Base-by-base conservation (phyloP, 2,888 invertebrate species). In the Physocephala rufipes region DNA sequence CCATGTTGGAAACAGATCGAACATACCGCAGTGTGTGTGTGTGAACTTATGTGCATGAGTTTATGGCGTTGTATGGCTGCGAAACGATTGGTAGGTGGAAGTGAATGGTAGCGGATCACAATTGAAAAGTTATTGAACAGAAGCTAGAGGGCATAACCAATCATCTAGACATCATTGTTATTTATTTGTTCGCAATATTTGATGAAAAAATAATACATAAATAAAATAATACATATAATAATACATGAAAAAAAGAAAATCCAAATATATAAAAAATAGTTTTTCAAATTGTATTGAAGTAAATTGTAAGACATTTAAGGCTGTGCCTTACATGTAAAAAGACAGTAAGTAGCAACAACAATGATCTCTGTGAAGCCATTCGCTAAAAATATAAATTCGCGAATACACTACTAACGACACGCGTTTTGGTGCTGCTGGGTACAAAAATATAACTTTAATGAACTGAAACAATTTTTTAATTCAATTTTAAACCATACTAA, bases 391-490 rank as follows among this genome's bases (percentile, higher is more conserved):
- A 36, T 36, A 36, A 36, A 36, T 7, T 36, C 36, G 36, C 36
- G 5, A 36, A 9, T 36, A 36, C 4, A 36, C 36, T 4, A 9
- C 9, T 36, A 36, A 4, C 36, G 24, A 12, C 51, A 1, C 16
- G 5, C 7, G 47, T 9, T 43, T n/a, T n/a, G n/a, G n/a, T 28
- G 26, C 28, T 24, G 15, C 13, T 21, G 16, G 26, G 64, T n/a
- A 15, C 24, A 45, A 21, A n/a, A 36, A 65, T 58, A 55, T 24
- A 45, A 26, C 9, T 67, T 67, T 15, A 28, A 12, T 16, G 55
- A 64, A 64, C 36, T 67, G 28, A 26, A n/a, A 67, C 67, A 71
- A 53, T 71, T 71, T 71, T 71, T 67, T 62, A 51, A 71, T 71
- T 71, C 67, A 62, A 67, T 67, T 30, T 65, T 12, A 36, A 68